Conservation (phyloP, 2,113 vertebrate species). For the Apaloderma vittatum region DNA sequence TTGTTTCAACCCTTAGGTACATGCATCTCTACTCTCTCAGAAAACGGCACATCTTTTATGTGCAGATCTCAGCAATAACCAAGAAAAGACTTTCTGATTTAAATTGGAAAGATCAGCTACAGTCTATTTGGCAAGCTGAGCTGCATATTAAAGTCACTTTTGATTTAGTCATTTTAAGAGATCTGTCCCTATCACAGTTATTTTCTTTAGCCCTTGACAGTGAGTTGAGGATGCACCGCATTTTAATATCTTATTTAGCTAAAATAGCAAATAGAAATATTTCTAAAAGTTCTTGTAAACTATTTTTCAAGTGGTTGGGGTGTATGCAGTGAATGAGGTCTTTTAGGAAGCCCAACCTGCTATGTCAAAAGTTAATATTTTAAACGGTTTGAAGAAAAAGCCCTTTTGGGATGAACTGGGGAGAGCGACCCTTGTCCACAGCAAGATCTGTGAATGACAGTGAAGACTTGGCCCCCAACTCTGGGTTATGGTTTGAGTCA, state of each 20-base stretch:
- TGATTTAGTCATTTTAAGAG: constrained; percentile 50
- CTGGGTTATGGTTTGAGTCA: not conserved
- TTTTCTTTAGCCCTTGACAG: not conserved
- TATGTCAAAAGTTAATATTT: not conserved
- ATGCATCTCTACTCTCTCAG: not conserved
- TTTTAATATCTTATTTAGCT: not conserved
- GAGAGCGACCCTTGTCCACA: not conserved
- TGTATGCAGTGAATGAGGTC: not conserved
- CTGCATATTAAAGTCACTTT: constrained; percentile 39
- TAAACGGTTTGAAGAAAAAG: not conserved
- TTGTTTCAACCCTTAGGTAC: constrained; percentile 13
- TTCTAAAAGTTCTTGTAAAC: not conserved
- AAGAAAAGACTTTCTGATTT: constrained; percentile 37
- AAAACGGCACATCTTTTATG: constrained; percentile 23
- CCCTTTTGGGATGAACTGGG: not conserved
- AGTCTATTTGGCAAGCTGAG: constrained; percentile 23
- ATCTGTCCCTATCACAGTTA: not conserved
- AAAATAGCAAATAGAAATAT: constrained; percentile 20
- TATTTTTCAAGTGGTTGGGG: not conserved
- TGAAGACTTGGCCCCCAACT: not conserved
- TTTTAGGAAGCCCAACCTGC: not conserved
- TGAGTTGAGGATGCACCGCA: not conserved
- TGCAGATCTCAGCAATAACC: constrained; percentile 57
- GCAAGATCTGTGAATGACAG: not conserved
- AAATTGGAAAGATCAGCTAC: constrained; percentile 50